Evolutionary conservation across 2,113 vertebrate genomes (phyloP), one percentile per base, ranked within the genome.

Genomic region (Galbula dea): DNA sequence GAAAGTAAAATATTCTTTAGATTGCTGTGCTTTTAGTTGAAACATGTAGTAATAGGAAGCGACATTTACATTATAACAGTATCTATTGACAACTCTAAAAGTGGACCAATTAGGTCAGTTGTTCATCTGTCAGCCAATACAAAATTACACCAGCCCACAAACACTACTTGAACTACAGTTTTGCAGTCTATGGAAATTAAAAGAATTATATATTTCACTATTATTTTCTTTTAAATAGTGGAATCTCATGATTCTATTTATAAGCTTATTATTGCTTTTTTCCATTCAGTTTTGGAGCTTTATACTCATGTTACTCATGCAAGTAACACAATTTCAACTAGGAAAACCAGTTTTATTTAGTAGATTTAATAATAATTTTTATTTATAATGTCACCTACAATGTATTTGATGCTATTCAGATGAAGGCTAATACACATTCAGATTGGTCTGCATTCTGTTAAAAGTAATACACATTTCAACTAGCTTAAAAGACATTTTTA

Each of bases 1-100:
- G 67, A 96, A 95, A 86, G 83, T n/a, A 80, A 94, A 95, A 90
- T 90, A 86, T 41, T 93, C 72, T 88, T 91, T 73, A 79, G 69
- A 83, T 51, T 85, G 71, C 86, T 90, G 78, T 89, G 86, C 92
- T 89, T 96, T 95, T 88, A 93, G 59, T 87, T 92, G 51, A 77
- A 82, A 93, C 51, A 57, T 57, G 30, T 32, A 75, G 77, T 91
- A 92, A 95, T 75, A 88, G 66, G 69, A 91, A 94, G 85, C 90
- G 88, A 91, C 93, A 93, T 69, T 80, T 81, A 71, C 37, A 79
- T 92, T 86, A 92, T 84, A 94, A 88, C 90, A 78, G 16, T 71
- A 80, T 32, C 83, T 84, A 78, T 80, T 86, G 88, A 88, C 75
- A 91, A 85, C 57, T 76, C 74, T 41, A 92, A 93, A 95, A 94